phyloP scores from a whole-genome alignment of 2,797 vertebrate species.

The Sebastes steindachneri region DNA sequence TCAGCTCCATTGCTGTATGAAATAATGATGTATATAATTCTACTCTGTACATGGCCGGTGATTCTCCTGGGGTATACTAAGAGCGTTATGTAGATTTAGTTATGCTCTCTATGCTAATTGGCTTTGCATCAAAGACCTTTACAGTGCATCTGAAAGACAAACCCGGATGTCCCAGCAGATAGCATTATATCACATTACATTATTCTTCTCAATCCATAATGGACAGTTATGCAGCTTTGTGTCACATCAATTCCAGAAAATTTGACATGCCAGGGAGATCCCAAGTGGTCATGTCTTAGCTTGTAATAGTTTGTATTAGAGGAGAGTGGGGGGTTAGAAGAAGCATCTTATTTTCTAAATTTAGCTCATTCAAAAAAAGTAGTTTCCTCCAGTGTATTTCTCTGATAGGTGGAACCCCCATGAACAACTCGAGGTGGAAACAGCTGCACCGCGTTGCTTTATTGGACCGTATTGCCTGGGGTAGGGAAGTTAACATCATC shows the following conservation, averaged over 20 bases:
- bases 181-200: constrained; percentile 45
- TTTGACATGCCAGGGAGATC: constrained; percentile 13
- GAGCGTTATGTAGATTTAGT: constrained; percentile 53
- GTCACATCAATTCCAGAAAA: constrained; percentile 25
- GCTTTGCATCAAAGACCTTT: constrained; percentile 68
- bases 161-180: constrained; percentile 55
- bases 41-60: constrained; percentile 23
- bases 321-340: not conserved
- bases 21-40: constrained; percentile 52
- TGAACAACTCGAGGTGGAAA: constrained; percentile 11
- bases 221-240: constrained; percentile 50
- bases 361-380: not conserved
- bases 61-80: constrained; percentile 46
- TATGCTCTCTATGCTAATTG: constrained; percentile 66
- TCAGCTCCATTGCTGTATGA: constrained; percentile 15
- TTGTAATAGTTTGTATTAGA: not conserved
- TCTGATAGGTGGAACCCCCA: constrained; percentile 15
- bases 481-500: constrained; percentile 51
- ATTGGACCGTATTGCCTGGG: constrained; percentile 38
- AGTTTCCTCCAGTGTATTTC: not conserved
- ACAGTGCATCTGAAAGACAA: constrained; percentile 46
- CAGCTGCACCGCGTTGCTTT: constrained; percentile 18
- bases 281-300: constrained; percentile 14
- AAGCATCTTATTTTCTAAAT: not conserved
- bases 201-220: constrained; percentile 41